Evolutionary conservation across 2,797 vertebrate genomes (phyloP), one percentile per base, ranked within the genome.

Genomic region (Microctenopoma lineatum): DNA sequence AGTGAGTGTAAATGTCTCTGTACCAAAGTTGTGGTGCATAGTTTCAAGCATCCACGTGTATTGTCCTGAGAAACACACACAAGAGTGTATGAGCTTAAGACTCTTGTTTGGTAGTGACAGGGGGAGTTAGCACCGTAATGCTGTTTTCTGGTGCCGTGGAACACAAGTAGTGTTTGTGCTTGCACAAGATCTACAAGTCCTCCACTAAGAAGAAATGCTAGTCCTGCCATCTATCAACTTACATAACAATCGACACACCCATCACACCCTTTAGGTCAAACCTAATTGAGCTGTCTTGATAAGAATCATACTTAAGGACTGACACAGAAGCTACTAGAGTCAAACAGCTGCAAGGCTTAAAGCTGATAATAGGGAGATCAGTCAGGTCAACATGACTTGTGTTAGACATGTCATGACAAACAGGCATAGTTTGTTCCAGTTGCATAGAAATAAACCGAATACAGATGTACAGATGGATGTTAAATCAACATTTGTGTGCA

Each of bases 31-130:
- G 59, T 64, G 59, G 74, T 38, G 70, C 38, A 55, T 44, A 12
- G 58, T 77, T 69, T 86, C 63, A 70, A 80, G 72, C 32, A 4
- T 38, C 67, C 34, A 38, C 79, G 72, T 74, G 73, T 65, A 46
- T 47, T n/a, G n/a, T 71, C 36, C 79, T 75, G 62, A 58, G 45
- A 58, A 42, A 59, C 59, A 63, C 1, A 12, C 77, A 84, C 73
- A 48, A 73, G 18, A 63, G 61, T 0, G 41, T 29, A 7, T 64
- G 70, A 48, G 18, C 16, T 46, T 27, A 68, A 71, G 66, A 53
- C 63, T 29, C 71, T 59, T 85, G 84, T 88, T 75, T 64, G 50
- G 32, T 6, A 42, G 70, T 15, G 42, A 81, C 70, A 66, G 61
- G 59, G 44, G 44, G 74, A 72, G 58, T 70, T 81, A 32, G 47